Evolutionary conservation across 2,888 invertebrate genomes (phyloP), one percentile per base, ranked within the genome.

Genomic region (Mellilla xanthometata): DNA sequence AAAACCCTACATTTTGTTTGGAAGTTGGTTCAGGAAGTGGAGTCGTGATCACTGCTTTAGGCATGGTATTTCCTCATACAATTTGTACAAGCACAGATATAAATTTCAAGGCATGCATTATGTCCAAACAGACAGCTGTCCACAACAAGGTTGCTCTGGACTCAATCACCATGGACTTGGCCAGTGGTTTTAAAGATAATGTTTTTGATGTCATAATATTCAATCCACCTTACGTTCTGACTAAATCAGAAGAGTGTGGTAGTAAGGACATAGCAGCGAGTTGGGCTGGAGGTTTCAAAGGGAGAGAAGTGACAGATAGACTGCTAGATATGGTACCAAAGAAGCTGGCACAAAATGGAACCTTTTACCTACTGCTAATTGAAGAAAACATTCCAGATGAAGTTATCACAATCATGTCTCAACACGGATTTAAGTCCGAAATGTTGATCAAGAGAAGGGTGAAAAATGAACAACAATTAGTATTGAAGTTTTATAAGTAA

Each of bases 201-300:
- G 65, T 88, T 11, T 93, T 98, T 61, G 99, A 99, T 91, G 64
- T 99, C 12, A 90, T 99, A 41, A 72, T 99, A 39, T 99, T 99
- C 71, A 99, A 99, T 91, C 99, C 99, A 1, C 99, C 99, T 0
- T 99, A 99, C 90, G 99, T 99, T 27, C 95, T 96, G 0, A 98
- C 98, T 0, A 92, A 93, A 5, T 86, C 93, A 30, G 84, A 91
- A 9, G 98, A 98, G 83, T 92, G 96, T 44, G 76, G 78, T 9
- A 72, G 81, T 0, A 77, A 63, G 39, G 86, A 91, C 44, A 90
- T 94, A 38, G 83, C 87, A 38, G 91, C 92, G 39, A 91, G 94
- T 39, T 97, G 96, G 96, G 96, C 96, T 1, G 96, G 96, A 5
- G 96, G 97, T 0, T 41, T 68, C 0, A 89, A 93, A 57, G 96